phyloP scores from a whole-genome alignment of 2,797 vertebrate species.

The Pipistrellus pipistrellus region DNA sequence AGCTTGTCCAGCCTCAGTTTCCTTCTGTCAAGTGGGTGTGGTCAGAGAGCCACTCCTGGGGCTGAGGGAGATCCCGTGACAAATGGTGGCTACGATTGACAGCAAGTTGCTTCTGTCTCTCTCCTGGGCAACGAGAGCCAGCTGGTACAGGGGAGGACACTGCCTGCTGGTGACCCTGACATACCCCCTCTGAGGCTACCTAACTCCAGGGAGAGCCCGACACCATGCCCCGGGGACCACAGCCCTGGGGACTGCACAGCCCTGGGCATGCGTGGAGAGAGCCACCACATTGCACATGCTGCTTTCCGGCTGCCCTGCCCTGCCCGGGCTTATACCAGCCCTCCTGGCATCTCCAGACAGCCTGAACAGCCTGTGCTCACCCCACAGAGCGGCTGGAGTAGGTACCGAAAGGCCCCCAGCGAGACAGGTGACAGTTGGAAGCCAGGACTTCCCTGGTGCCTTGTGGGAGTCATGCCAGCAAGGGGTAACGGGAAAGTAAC shows the following conservation, averaged over 20 bases:
- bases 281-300: accelerated
- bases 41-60: background rate
- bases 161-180: background rate
- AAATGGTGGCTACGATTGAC: background rate
- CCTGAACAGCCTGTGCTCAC: accelerated
- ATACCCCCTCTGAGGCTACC: background rate
- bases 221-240: background rate
- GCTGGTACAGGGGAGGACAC: background rate
- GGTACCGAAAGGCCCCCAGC: background rate
- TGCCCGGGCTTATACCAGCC: background rate
- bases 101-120: background rate
- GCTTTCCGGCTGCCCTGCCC: background rate
- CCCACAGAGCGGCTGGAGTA: background rate
- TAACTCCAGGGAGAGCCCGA: background rate
- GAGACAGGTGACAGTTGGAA: background rate
- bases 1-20: background rate
- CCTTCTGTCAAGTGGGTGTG: background rate
- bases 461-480: background rate
- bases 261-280: accelerated
- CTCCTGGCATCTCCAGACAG: background rate
- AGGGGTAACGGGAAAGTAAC: background rate
- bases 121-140: background rate
- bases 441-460: background rate
- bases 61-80: accelerated
- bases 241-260: background rate